Evolutionary conservation across 2,888 invertebrate genomes (phyloP).

Genomic region (Ophion ventricosus): DNA sequence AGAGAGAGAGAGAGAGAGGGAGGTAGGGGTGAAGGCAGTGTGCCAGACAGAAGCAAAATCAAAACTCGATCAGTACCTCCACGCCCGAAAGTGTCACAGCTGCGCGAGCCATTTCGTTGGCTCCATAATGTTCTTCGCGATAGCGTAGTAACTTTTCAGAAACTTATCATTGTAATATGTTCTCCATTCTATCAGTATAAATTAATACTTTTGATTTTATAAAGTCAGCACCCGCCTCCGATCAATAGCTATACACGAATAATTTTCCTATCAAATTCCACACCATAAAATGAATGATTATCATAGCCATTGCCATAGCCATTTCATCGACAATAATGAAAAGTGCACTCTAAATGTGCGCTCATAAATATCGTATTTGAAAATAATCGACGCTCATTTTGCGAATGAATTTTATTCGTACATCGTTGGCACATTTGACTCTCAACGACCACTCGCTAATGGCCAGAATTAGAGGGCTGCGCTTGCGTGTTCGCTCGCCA

Average conservation of each 20-base stretch:
- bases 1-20: background rate
- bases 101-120: slow-evolving; percentile 30
- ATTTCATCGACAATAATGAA: background rate
- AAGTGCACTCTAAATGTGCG: background rate
- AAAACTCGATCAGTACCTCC: slow-evolving; percentile 46
- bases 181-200: background rate
- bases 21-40: background rate
- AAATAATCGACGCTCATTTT: background rate
- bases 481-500: background rate
- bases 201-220: slow-evolving; percentile 1
- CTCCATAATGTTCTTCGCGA: background rate
- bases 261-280: background rate
- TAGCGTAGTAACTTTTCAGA: background rate
- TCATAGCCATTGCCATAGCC: background rate
- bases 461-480: background rate
- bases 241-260: slow-evolving; percentile 3
- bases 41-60: slow-evolving; percentile 23
- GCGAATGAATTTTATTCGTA: slow-evolving; percentile 7
- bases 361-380: background rate
- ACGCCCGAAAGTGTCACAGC: slow-evolving; percentile 27
- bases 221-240: background rate
- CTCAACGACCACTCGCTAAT: background rate
- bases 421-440: background rate
- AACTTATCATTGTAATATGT: background rate
- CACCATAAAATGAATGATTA: background rate